Evolutionary conservation across 2,797 vertebrate genomes (phyloP).

Genomic region (Rhabdophis nuchalis): DNA sequence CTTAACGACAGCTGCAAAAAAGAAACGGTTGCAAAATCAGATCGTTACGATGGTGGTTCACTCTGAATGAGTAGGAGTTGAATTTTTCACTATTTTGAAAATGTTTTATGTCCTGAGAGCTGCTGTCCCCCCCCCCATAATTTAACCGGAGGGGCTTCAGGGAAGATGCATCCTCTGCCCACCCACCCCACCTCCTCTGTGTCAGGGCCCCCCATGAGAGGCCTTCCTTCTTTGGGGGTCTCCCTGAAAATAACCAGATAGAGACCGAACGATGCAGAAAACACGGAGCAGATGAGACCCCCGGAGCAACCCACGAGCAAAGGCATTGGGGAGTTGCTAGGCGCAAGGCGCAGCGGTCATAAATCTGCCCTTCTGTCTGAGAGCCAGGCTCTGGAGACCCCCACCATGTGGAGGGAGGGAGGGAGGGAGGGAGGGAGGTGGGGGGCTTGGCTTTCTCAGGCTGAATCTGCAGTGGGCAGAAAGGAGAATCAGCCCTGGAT

Average conservation of each 20-base stretch:
- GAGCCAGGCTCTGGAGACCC: background rate
- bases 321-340: background rate
- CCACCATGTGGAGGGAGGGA: background rate
- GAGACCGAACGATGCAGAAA: background rate
- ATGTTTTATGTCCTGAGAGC: background rate
- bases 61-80: background rate
- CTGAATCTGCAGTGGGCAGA: background rate
- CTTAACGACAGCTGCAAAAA: background rate
- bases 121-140: background rate
- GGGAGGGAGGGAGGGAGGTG: background rate
- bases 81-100: background rate
- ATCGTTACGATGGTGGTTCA: no score
- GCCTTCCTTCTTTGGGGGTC: background rate
- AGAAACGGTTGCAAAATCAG: background rate
- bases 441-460: background rate
- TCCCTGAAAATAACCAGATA: conserved; percentile 25
- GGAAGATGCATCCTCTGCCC: background rate
- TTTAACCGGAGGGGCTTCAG: background rate
- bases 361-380: background rate
- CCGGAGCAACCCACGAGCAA: background rate
- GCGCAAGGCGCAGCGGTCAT: background rate
- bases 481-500: background rate
- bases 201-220: background rate
- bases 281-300: background rate
- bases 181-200: background rate